A percentile compares a stretch with the other conserved stretches of the same genome.
These are phyloP conservation scores for Himalopsyche tibetana DNA, from an alignment of 2,888 invertebrate genomes.

Conservation along the genomic window DNA sequence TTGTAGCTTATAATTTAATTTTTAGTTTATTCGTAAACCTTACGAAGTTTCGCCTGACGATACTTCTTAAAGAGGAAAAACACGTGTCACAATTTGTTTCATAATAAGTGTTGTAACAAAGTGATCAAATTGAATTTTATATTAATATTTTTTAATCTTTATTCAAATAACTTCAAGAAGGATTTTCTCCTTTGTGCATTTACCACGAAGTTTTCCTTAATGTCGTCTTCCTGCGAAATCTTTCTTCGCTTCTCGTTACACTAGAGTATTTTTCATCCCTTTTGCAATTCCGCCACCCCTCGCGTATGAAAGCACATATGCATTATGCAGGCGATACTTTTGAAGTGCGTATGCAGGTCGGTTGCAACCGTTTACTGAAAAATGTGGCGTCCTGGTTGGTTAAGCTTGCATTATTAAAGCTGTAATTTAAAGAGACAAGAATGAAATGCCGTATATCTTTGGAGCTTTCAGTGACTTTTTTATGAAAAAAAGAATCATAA, in stretches of 20 bases:
- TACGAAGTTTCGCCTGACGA: too few relatives aligned
- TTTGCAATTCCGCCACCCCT: slow-evolving; percentile 23
- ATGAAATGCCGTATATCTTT: slow-evolving; percentile 35
- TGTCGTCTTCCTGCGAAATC: slow-evolving; percentile 3
- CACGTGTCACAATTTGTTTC: too few relatives aligned
- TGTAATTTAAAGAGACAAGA: slow-evolving; percentile 15
- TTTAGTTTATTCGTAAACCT: too few relatives aligned
- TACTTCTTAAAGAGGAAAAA: too few relatives aligned
- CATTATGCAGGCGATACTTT: slow-evolving; percentile 47
- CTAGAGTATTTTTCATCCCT: slow-evolving; percentile 19
- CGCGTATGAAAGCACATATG: slow-evolving; percentile 28
- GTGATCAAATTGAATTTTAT: too few relatives aligned
- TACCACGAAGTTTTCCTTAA: background rate
- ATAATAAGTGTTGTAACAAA: too few relatives aligned
- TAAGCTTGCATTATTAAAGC: slow-evolving; percentile 45
- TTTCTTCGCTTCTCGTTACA: slow-evolving; percentile 18
- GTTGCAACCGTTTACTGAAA: slow-evolving; percentile 43
- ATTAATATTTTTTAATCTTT: background rate
- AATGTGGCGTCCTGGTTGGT: slow-evolving; percentile 33
- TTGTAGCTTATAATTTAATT: too few relatives aligned
- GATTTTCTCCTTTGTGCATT: background rate
- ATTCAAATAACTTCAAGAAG: background rate
- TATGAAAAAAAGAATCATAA: too few relatives aligned
- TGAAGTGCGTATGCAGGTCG: slow-evolving; percentile 48
- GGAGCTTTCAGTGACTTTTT: background rate